phyloP scores from a whole-genome alignment of 2,888 invertebrate genomes.

The Chaitophorus viminalis region DNA sequence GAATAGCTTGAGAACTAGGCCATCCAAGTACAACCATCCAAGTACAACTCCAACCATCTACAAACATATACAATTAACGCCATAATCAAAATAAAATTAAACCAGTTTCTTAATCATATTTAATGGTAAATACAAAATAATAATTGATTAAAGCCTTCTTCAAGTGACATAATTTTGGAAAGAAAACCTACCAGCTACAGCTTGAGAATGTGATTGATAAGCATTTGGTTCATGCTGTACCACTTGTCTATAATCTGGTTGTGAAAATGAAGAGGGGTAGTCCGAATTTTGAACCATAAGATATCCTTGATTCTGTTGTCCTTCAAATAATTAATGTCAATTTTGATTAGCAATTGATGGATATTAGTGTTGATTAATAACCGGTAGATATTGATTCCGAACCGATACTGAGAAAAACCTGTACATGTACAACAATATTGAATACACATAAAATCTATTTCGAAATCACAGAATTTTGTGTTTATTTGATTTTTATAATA shows the following conservation, averaged over 20 bases:
- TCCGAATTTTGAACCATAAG: constrained; percentile 8
- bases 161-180: neutral
- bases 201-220: constrained; percentile 45
- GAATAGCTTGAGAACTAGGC: constrained; percentile 78
- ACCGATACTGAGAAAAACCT: constrained; percentile 50
- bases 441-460: neutral
- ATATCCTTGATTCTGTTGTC: constrained; percentile 42
- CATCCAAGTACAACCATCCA: no score
- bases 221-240: constrained; percentile 44
- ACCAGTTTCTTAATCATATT: neutral
- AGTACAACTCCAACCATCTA: constrained; percentile 90
- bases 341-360: constrained; percentile 15
- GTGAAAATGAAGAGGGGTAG: constrained; percentile 51
- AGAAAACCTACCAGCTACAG: constrained; percentile 16
- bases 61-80: constrained; percentile 65
- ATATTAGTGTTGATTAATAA: constrained; percentile 16
- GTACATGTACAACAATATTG: neutral
- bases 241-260: constrained; percentile 35
- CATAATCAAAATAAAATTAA: neutral
- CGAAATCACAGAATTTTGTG: neutral
- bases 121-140: neutral
- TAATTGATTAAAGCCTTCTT: neutral
- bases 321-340: neutral
- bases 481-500: neutral
- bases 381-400: constrained; percentile 35